Percentiles rank a stretch among this genome's conserved stretches.
phyloP scores from a whole-genome alignment of 2,888 invertebrate species.

The Sesia bembeciformis region DNA sequence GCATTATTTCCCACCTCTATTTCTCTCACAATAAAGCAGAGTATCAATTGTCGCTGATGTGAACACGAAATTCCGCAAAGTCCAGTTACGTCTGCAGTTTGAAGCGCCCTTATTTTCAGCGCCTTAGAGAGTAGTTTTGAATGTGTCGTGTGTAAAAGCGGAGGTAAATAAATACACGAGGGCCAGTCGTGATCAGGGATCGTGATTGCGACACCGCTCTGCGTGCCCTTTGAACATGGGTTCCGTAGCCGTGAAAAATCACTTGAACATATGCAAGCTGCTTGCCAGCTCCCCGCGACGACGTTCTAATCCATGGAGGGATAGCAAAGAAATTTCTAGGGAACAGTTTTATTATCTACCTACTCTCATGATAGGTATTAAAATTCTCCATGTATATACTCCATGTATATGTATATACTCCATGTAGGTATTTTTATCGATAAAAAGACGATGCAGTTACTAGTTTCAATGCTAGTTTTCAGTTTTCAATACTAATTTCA shows the following conservation, averaged over 20 bases:
- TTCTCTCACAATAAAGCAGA: slow-evolving; percentile 20
- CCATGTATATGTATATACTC: too few relatives aligned
- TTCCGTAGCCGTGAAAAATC: slow-evolving; percentile 72
- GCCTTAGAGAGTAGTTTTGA: slow-evolving; percentile 27
- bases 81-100: background rate
- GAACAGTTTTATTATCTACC: too few relatives aligned
- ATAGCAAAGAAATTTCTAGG: slow-evolving; percentile 21
- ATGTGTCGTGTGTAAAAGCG: slow-evolving; percentile 13
- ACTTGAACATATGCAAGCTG: slow-evolving; percentile 68
- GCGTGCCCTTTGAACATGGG: slow-evolving; percentile 71
- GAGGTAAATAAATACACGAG: slow-evolving; percentile 53
- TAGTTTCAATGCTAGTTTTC: background rate
- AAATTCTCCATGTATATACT: too few relatives aligned
- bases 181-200: slow-evolving; percentile 68
- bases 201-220: slow-evolving; percentile 71
- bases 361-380: too few relatives aligned
- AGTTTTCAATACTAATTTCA: too few relatives aligned
- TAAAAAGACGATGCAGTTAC: background rate
- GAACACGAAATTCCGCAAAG: background rate
- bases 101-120: background rate
- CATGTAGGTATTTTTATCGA: too few relatives aligned
- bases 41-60: background rate
- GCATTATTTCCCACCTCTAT: slow-evolving; percentile 21
- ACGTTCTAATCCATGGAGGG: slow-evolving; percentile 58
- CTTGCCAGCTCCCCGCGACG: slow-evolving; percentile 42